phyloP scores from a whole-genome alignment of 2,797 vertebrate species.

The Chelon labrosus region DNA sequence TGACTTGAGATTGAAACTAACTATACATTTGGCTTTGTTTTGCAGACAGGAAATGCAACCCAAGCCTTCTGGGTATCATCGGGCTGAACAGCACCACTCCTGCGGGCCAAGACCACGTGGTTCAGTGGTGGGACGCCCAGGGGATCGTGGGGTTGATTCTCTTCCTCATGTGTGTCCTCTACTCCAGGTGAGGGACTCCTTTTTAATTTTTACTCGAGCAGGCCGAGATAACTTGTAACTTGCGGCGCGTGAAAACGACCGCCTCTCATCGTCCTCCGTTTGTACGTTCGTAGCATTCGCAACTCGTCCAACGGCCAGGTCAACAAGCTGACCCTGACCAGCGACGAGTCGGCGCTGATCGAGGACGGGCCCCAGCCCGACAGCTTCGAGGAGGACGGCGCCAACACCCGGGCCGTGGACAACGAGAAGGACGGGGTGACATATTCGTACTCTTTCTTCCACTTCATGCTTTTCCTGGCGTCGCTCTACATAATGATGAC shows the following conservation, averaged over 20 bases:
- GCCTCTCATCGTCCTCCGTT: background rate
- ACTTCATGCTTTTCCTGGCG: slow-evolving; percentile 99
- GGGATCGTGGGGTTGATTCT: slow-evolving; percentile 96
- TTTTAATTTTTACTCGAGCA: background rate
- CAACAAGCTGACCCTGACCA: slow-evolving; percentile 96
- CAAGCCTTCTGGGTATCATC: slow-evolving; percentile 95
- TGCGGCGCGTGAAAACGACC: background rate
- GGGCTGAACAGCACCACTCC: slow-evolving; percentile 91
- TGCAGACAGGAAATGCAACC: slow-evolving; percentile 94
- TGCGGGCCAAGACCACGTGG: slow-evolving; percentile 85
- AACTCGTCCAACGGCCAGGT: slow-evolving; percentile 96
- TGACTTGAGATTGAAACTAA: too few species aligned
- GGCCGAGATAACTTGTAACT: too few species aligned
- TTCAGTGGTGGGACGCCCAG: slow-evolving; percentile 99
- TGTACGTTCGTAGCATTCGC: slow-evolving; percentile 88
- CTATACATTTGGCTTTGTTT: background rate
- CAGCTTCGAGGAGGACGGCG: slow-evolving; percentile 85
- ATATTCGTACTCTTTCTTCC: slow-evolving; percentile 99
- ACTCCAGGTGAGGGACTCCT: slow-evolving; percentile 90
- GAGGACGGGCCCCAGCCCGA: slow-evolving; percentile 91
- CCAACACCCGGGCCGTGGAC: slow-evolving; percentile 89
- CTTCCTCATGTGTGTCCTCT: slow-evolving; percentile 97
- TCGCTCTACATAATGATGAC: slow-evolving; percentile 99
- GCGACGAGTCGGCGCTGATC: slow-evolving; percentile 95
- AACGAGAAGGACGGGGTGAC: slow-evolving; percentile 96